Evolutionary conservation across 1,140 invertebrate species (phyloP), one percentile per base, ranked within the genome.

Genomic region (Ceratoteleas bidentatus): DNA sequence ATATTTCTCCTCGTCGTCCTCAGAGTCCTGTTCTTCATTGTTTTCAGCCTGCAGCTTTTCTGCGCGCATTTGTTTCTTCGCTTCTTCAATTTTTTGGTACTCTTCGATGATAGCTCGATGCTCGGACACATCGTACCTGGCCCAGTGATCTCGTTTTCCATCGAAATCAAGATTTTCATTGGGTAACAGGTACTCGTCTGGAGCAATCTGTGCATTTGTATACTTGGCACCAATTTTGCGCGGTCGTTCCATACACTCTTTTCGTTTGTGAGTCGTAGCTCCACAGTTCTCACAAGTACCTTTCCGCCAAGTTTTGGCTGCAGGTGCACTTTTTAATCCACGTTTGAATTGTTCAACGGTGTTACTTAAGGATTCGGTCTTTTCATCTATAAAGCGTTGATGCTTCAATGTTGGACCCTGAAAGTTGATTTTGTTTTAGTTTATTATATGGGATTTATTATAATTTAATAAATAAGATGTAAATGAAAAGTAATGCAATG

Each of bases 231-330:
- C 96, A 13, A 95, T 93, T 92, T 98, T 99, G 76, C 99, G 92
- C 0, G 99, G 99, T 54, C 98, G 92, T 86, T 99, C 99, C 86
- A 99, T 93, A 88, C 99, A 99, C 90, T 99, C 98, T 90, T 99
- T 99, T 83, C 96, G 96, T 83, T 97, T 96, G 87, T 99, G 99
- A 11, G 97, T 97, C 93, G 99, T 95, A 0, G 98, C 98, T 1
- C 99, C 99, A 93, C 99, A 99, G 90, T 99, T 99, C 90, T 99
- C 98, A 92, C 99, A 99, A 0, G 99, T 97, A 69, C 99, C 99
- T 93, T 98, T 97, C 8, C 98, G 93, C 90, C 94, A 99, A 88
- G 98, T 98, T n/a, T 94, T 97, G 0, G 95, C 93, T 87, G 95
- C 93, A 86, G 93, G 94, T 87, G 75, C 93, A 79, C 91, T 91